Percentiles rank a stretch among this genome's conserved stretches.
Conservation (phyloP, 2,113 vertebrate species). For the Jacana jacana region DNA sequence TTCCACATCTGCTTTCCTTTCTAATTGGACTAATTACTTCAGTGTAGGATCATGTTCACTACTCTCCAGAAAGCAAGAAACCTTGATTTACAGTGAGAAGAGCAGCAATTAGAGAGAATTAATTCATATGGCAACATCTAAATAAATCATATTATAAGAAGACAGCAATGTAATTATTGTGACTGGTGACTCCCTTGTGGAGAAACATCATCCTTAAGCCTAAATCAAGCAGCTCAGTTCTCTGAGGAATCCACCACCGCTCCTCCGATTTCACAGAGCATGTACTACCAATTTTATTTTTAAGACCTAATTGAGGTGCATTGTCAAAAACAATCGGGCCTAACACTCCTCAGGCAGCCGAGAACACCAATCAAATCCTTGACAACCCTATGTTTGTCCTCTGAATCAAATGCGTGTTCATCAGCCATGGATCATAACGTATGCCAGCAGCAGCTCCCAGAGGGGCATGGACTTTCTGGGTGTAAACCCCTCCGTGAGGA, state of each 20-base stretch:
- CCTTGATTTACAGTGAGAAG: conserved; percentile 80
- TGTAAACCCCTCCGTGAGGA: background rate
- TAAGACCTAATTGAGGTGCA: conserved; percentile 59
- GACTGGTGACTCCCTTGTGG: conserved; percentile 77
- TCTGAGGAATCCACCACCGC: background rate
- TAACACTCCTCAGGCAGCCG: conserved; percentile 15
- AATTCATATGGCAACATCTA: conserved; percentile 83
- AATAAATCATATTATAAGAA: conserved; percentile 83
- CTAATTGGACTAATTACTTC: conserved; percentile 84
- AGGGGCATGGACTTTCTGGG: background rate
- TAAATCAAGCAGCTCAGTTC: conserved; percentile 47
- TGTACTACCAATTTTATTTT: conserved; percentile 26
- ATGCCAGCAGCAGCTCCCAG: background rate
- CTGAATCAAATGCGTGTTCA: background rate
- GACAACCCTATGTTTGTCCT: background rate
- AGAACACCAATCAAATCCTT: background rate
- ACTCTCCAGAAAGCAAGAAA: conserved; percentile 77
- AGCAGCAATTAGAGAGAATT: conserved; percentile 82
- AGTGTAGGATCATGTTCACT: conserved; percentile 77
- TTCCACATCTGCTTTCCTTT: conserved; percentile 82
- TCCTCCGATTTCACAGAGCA: conserved; percentile 9
- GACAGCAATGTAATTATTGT: conserved; percentile 82
- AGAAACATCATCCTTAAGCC: conserved; percentile 68
- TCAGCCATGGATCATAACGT: background rate
- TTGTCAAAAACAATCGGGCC: conserved; percentile 54